These are phyloP conservation scores for Poeciliopsis paucimaculata DNA, from an alignment of 2,797 vertebrate genomes.

Conservation along the genomic window DNA sequence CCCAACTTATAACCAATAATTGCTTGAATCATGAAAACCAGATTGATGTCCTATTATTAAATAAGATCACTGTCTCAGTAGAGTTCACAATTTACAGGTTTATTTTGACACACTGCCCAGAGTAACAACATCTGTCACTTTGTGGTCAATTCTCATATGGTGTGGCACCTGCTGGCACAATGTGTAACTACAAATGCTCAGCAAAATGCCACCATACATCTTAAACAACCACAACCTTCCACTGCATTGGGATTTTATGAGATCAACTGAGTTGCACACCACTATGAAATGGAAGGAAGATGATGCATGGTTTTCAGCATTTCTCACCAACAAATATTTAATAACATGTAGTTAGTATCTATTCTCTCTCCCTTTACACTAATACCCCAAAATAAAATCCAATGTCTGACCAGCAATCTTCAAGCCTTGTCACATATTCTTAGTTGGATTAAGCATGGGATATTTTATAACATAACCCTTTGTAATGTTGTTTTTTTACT, in stretches of 20 bases:
- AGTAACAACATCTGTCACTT: neutral
- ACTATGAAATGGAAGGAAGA: neutral
- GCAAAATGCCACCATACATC: neutral
- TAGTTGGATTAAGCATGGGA: neutral
- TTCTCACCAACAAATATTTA: neutral
- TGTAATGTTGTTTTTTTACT: neutral
- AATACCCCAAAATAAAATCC: neutral
- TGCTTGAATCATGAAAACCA: neutral
- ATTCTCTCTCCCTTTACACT: neutral
- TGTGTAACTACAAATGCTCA: neutral
- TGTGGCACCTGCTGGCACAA: constrained; percentile 67
- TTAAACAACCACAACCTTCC: neutral
- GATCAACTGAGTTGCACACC: neutral
- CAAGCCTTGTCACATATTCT: neutral
- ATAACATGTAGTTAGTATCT: too few species aligned
- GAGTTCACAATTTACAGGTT: neutral
- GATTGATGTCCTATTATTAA: neutral
- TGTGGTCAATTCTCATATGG: constrained; percentile 19
- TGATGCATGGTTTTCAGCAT: neutral
- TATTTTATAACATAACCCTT: neutral
- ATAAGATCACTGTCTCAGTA: neutral
- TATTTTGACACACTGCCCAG: neutral
- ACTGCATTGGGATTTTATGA: neutral
- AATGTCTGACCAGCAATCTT: neutral
- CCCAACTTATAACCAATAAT: neutral